phyloP scores from a whole-genome alignment of 2,113 vertebrate species.

The Pandion haliaetus region DNA sequence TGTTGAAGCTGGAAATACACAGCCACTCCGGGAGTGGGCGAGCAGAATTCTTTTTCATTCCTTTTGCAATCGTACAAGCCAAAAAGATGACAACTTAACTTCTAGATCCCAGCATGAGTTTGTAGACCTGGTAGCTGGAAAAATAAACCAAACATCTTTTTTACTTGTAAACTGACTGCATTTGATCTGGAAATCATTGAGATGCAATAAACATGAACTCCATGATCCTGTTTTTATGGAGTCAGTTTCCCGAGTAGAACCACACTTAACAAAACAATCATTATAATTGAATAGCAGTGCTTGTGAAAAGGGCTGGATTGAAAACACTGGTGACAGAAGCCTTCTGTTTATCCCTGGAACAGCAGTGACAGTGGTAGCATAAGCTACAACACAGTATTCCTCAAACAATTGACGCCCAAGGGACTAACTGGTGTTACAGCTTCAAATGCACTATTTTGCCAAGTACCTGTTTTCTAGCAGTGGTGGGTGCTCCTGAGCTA shows the following conservation, averaged over 20 bases:
- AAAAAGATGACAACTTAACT: conserved; percentile 48
- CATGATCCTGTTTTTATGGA: conserved; percentile 46
- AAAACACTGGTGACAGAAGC: conserved; percentile 31
- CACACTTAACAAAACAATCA: conserved; percentile 49
- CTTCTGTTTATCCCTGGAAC: conserved; percentile 39
- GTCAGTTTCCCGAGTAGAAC: conserved; percentile 26
- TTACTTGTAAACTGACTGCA: conserved; percentile 31
- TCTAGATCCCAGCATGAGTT: conserved; percentile 40
- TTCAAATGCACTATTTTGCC: neutral
- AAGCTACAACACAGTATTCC: neutral
- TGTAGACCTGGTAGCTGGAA: conserved; percentile 52
- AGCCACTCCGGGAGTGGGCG: neutral
- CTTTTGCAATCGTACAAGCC: neutral
- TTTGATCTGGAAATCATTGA: conserved; percentile 65
- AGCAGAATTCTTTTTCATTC: neutral
- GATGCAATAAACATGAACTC: conserved; percentile 58
- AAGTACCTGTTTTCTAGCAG: neutral
- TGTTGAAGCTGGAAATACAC: neutral
- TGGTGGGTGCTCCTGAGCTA: neutral
- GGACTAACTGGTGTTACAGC: neutral
- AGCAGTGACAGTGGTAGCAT: neutral
- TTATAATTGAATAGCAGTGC: conserved; percentile 9
- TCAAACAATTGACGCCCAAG: neutral
- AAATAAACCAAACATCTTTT: conserved; percentile 52
- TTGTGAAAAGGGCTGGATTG: conserved; percentile 25